Evolutionary conservation across 37 sponge, comb jelly and placozoan species (phyloP).

Genomic region (Tethya wilhelma): DNA sequence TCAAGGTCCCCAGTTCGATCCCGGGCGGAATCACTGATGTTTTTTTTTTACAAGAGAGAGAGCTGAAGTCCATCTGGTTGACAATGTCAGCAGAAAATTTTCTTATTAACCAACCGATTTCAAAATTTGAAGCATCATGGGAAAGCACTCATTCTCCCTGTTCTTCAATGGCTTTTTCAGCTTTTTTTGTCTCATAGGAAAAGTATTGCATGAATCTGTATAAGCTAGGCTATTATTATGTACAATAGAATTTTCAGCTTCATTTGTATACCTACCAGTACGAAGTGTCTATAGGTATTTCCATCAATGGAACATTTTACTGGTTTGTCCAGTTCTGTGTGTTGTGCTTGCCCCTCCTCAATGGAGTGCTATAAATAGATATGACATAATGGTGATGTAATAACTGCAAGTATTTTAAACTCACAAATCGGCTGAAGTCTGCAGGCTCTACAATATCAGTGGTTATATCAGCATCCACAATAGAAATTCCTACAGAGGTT

Average conservation of each 20-base stretch:
- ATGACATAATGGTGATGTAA: not conserved
- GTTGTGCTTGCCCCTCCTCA: conserved; percentile 69
- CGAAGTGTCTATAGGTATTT: conserved; percentile 70
- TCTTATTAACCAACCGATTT: no score
- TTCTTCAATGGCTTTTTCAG: no score
- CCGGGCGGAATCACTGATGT: no score
- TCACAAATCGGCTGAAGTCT: conserved; percentile 64
- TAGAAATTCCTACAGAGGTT: conserved; percentile 53
- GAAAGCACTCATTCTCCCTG: no score
- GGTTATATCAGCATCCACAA: conserved; percentile 69
- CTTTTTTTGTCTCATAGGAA: not conserved
- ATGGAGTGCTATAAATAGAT: conserved; percentile 44
- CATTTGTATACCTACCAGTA: conserved; percentile 45
- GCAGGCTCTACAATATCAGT: conserved; percentile 78
- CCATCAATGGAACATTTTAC: conserved; percentile 19
- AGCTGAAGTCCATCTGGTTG: no score
- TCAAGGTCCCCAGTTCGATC: no score
- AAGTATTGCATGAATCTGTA: not conserved
- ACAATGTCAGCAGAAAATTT: no score
- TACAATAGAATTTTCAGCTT: no score
- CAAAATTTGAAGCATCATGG: no score
- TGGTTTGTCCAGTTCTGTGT: conserved; percentile 53
- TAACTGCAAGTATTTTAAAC: conserved; percentile 14
- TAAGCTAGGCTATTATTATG: not conserved
- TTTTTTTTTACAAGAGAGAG: no score